These are phyloP conservation scores for Prochilodus magdalenae DNA, from an alignment of 2,113 vertebrate species.

Conservation along the genomic window DNA sequence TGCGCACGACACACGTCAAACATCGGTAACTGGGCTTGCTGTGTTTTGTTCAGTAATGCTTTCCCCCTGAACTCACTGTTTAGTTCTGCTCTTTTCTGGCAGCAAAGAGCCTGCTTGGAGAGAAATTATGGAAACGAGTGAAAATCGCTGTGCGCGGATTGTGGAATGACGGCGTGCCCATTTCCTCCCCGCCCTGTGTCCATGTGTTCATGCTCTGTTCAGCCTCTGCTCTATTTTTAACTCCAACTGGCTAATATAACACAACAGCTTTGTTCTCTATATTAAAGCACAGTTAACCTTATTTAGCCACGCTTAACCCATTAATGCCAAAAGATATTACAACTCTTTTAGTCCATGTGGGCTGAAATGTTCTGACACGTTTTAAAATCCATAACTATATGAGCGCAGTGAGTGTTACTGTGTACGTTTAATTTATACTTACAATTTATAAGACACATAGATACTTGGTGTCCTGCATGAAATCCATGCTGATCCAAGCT, in stretches of 20 bases:
- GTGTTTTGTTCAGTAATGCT: background rate
- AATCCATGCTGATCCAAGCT: no score
- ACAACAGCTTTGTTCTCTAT: background rate
- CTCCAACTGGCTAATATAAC: constrained; percentile 6
- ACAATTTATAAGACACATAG: no score
- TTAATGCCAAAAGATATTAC: no score
- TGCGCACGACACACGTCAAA: constrained; percentile 17
- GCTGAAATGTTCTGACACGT: no score
- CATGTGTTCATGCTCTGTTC: constrained; percentile 10
- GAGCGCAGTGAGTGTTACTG: no score
- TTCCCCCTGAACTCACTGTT: background rate
- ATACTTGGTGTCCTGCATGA: no score
- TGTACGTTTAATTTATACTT: no score
- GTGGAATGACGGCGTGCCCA: constrained; percentile 13
- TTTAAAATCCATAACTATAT: no score
- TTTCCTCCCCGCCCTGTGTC: constrained; percentile 43
- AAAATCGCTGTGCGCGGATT: background rate
- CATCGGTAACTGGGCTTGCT: background rate
- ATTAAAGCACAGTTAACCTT: constrained; percentile 11
- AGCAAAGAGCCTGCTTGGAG: background rate
- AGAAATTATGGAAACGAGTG: background rate
- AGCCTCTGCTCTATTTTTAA: constrained; percentile 65
- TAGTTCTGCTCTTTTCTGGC: background rate
- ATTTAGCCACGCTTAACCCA: background rate
- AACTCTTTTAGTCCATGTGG: no score